Conservation (phyloP, 2,797 vertebrate species). For the Hoplostethus mediterraneus region DNA sequence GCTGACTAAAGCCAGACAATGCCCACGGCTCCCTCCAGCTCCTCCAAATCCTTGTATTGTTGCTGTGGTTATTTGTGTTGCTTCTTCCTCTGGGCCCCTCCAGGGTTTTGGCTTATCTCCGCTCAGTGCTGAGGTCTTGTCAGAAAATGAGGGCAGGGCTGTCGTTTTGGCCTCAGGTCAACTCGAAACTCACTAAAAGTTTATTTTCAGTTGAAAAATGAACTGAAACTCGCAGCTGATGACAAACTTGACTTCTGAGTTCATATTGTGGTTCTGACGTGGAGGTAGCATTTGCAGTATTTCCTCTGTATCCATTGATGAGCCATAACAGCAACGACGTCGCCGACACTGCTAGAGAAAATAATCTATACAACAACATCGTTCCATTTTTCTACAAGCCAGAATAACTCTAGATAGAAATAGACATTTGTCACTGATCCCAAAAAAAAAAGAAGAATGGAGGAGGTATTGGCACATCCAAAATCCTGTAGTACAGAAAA, state of each 20-base stretch:
- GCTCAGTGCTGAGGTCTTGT: conserved; percentile 71
- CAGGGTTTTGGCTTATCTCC: conserved; percentile 75
- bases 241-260: conserved; percentile 30
- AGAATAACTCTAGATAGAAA: too few species aligned
- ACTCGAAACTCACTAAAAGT: conserved; percentile 47
- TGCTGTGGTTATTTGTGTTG: conserved; percentile 75
- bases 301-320: neutral
- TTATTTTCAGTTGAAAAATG: conserved; percentile 57
- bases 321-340: neutral
- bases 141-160: conserved; percentile 73
- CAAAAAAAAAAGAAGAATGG: too few species aligned
- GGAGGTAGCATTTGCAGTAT: neutral
- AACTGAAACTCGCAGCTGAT: conserved; percentile 41
- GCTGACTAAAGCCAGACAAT: conserved; percentile 77
- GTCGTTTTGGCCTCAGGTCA: conserved; percentile 72
- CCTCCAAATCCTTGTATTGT: conserved; percentile 80
- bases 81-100: conserved; percentile 69
- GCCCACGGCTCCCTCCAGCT: conserved; percentile 71
- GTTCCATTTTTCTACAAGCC: too few species aligned
- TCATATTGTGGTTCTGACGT: neutral
- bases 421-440: too few species aligned
- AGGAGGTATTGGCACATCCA: too few species aligned
- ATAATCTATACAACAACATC: too few species aligned
- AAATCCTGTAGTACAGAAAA: too few species aligned
- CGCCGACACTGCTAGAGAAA: too few species aligned